Percentiles rank a stretch among this genome's conserved stretches.
Conservation (phyloP, 1,140 invertebrate genomes). For the Capitella teleta region DNA sequence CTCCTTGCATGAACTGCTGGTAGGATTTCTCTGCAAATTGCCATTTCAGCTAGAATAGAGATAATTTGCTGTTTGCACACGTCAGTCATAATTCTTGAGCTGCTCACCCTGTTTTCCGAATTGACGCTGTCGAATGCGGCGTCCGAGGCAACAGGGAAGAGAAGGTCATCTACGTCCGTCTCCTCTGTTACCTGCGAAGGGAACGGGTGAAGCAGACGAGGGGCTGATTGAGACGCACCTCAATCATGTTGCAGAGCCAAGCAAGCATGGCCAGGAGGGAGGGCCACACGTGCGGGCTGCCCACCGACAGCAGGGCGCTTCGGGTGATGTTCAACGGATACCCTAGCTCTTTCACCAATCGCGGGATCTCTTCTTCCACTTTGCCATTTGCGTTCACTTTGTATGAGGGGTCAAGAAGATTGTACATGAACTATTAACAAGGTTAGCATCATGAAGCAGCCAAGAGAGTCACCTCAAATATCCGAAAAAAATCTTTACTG, state of each 20-base stretch:
- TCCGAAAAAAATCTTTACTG: constrained; percentile 31
- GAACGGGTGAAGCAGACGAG: too few species aligned
- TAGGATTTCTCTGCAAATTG: constrained; percentile 21
- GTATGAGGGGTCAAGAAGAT: constrained; percentile 20
- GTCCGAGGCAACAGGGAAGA: too few species aligned
- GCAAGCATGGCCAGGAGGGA: constrained; percentile 24
- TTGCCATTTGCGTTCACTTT: constrained; percentile 21
- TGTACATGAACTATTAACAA: constrained; percentile 24
- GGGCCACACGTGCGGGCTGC: constrained; percentile 35
- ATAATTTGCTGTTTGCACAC: too few species aligned
- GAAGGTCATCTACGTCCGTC: too few species aligned
- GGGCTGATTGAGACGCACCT: constrained; percentile 22
- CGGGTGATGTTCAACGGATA: constrained; percentile 33
- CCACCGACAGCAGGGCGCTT: constrained; percentile 28
- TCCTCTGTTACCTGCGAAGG: too few species aligned
- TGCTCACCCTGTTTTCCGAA: too few species aligned
- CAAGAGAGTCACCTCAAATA: constrained; percentile 30
- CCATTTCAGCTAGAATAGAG: constrained; percentile 22
- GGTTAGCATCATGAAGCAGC: neutral
- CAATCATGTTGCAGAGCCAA: constrained; percentile 27
- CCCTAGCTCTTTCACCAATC: constrained; percentile 23
- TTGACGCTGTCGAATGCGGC: too few species aligned
- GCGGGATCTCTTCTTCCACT: constrained; percentile 33
- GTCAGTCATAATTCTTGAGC: too few species aligned
- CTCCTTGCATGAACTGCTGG: constrained; percentile 19